Base-by-base conservation (phyloP, 2,797 vertebrate genomes). In the Nannoperca obscura region DNA sequence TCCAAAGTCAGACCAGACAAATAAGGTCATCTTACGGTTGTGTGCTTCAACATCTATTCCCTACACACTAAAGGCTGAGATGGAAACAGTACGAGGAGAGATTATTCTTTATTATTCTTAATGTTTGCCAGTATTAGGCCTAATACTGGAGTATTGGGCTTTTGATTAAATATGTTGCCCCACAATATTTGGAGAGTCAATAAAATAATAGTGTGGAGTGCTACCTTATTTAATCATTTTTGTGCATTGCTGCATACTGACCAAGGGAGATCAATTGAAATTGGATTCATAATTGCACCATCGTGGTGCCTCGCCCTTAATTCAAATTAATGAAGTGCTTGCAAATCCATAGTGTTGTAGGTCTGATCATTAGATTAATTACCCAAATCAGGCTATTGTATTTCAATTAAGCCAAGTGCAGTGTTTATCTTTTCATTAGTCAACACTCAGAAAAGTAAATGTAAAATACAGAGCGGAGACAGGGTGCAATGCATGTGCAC, bases 281-380 rank as follows among this genome's bases (percentile, higher is more conserved):
- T 92, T 92, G 89, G 92, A 94, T 93, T 93, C 83, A 94, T 94
- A 94, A 94, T 91, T 91, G 89, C 83, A 60, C 59, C 64, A 72
- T 73, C 63, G 83, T 64, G 83, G 78, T 89, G 76, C 76, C 65
- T 81, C 27, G 42, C 57, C 72, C 66, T 80, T 93, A 94, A 95
- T 93, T 92, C 91, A 92, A 91, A 95, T 93, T 90, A 94, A 95
- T 95, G 90, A 93, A 94, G 90, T 92, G 89, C 78, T 77, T 74
- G 85, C 81, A 86, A 81, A 94, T 93, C 92, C 87, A 92, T 92
- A 93, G 76, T 85, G 89, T 82, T 87, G 85, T 74, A 76, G 84
- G 69, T 86, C 82, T 88, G 87, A 92, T 93, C 87, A 85, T 86
- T 84, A 90, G 85, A 95, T 94, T 91, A 94, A 95, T 94, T 92